Conservation (phyloP, 1,140 invertebrate species). For the Micrasema longulum region DNA sequence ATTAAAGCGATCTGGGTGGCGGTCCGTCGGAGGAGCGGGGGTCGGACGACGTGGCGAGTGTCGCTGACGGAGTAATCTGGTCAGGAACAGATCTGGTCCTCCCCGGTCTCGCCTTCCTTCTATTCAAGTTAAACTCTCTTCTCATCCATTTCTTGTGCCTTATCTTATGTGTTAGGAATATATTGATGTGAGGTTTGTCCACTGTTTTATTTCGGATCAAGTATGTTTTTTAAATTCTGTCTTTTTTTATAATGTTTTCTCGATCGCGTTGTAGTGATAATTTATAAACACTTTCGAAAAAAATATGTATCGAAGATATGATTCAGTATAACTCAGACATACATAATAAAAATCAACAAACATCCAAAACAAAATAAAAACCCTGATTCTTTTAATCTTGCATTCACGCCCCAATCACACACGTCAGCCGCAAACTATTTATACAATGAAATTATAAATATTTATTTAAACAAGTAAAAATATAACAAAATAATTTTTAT, state of each 20-base stretch:
- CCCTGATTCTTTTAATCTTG: too few species aligned
- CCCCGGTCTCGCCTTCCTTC: constrained; percentile 37
- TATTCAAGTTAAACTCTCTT: constrained; percentile 29
- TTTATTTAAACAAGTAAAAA: too few species aligned
- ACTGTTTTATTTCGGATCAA: not conserved
- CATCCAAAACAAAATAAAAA: too few species aligned
- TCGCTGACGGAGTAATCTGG: constrained; percentile 41
- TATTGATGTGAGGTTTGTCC: constrained; percentile 1
- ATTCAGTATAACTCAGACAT: too few species aligned
- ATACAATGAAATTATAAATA: too few species aligned
- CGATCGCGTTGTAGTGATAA: too few species aligned
- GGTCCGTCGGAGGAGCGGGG: constrained; percentile 35
- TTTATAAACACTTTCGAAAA: too few species aligned
- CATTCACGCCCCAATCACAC: too few species aligned
- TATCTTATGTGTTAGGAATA: constrained; percentile 11
- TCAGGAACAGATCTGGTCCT: constrained; percentile 50
- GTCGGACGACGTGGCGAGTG: constrained; percentile 41
- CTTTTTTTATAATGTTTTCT: not conserved
- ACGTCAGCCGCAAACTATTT: too few species aligned
- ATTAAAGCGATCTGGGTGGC: constrained; percentile 52
- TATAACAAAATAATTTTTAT: too few species aligned
- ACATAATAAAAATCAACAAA: too few species aligned
- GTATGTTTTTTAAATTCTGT: not conserved
- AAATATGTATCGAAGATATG: too few species aligned
- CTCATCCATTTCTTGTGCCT: constrained; percentile 14